These are phyloP conservation scores for Apteryx mantelli DNA, from an alignment of 2,113 vertebrate genomes.

Conservation along the genomic window DNA sequence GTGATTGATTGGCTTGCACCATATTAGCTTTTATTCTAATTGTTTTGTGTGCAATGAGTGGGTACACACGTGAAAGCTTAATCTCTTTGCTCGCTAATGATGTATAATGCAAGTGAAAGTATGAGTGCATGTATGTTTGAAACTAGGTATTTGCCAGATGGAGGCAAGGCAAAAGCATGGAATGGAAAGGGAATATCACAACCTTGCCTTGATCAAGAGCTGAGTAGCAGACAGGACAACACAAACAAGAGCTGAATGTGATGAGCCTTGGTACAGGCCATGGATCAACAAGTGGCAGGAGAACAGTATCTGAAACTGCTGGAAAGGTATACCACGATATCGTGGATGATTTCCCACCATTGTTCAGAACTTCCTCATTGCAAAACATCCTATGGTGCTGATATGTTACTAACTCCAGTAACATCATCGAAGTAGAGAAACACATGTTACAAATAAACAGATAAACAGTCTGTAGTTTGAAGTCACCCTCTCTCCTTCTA, in stretches of 20 bases:
- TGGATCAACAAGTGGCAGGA: not conserved
- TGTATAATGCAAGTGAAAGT: not conserved
- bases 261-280: not conserved
- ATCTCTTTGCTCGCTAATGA: not conserved
- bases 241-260: not conserved
- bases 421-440: not conserved
- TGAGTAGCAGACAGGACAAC: not conserved
- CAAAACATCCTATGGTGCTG: not conserved
- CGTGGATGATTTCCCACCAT: not conserved
- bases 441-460: not conserved
- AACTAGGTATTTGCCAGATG: not conserved
- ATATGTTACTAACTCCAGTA: not conserved
- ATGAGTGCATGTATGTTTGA: not conserved
- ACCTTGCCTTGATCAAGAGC: not conserved
- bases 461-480: not conserved
- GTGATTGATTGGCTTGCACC: not conserved
- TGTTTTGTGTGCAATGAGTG: not conserved
- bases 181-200: not conserved
- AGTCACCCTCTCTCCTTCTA: not conserved
- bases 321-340: not conserved
- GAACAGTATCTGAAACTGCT: not conserved
- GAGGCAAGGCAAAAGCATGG: not conserved
- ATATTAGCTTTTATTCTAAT: not conserved
- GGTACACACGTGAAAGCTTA: not conserved
- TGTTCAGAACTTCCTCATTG: not conserved